Conservation (phyloP, 2,888 invertebrate genomes). For the Steinernema hermaphroditum region DNA sequence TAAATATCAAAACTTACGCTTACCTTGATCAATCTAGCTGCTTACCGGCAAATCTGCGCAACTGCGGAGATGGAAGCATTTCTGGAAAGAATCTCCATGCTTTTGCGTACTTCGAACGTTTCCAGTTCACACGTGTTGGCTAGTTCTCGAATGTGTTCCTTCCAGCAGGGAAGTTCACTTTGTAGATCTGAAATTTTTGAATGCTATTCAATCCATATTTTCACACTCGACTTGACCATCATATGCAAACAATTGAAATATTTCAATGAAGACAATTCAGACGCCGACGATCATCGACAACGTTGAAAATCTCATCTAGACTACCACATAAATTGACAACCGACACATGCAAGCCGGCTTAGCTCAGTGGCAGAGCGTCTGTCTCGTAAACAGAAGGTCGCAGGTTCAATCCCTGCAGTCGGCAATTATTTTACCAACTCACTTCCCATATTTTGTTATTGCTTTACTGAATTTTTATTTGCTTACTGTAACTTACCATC, state of each 20-base stretch:
- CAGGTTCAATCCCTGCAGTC: conserved; percentile 33
- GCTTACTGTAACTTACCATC: neutral
- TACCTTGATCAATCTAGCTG: neutral
- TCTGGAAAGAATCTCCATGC: neutral
- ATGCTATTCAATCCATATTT: too few relatives aligned
- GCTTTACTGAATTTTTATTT: too few relatives aligned
- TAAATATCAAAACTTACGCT: neutral
- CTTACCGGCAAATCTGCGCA: conserved; percentile 1
- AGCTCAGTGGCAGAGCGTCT: conserved; percentile 41
- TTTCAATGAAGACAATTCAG: too few relatives aligned
- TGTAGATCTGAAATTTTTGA: neutral
- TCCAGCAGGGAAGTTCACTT: conserved; percentile 10
- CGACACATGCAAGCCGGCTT: too few relatives aligned
- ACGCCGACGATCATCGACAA: too few relatives aligned
- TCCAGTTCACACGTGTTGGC: conserved; percentile 16
- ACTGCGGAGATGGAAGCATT: conserved; percentile 1
- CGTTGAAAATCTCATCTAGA: too few relatives aligned
- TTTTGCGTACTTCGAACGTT: conserved; percentile 2
- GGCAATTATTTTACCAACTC: neutral
- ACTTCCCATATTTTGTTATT: neutral
- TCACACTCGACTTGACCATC: too few relatives aligned
- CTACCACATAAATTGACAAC: too few relatives aligned
- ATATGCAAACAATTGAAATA: too few relatives aligned
- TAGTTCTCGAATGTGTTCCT: conserved; percentile 10
- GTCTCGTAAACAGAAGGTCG: conserved; percentile 38